Evolutionary conservation across 2,113 vertebrate genomes (phyloP), one percentile per base, ranked within the genome.

Genomic region (Haliaeetus leucogaster): DNA sequence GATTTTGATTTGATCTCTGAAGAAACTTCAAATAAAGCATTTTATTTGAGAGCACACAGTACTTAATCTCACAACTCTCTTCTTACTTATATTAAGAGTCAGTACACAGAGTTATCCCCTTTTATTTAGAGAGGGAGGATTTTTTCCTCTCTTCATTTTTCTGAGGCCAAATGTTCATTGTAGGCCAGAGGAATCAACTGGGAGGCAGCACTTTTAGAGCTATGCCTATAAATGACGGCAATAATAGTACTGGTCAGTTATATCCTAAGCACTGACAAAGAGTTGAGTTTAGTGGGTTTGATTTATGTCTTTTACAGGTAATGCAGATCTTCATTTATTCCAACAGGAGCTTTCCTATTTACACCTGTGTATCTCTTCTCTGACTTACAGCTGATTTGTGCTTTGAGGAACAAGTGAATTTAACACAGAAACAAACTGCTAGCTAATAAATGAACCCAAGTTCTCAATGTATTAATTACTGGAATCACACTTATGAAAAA

Each of bases 401-500:
- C 90, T 81, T 78, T 43, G 42, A 91, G 25, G 11, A 83, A 53
- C 5, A 56, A 80, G 15, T n/a, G 30, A 86, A 52, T 82, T 82
- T 66, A 81, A 74, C 63, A 68, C 38, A 63, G 72, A 71, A 86
- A 45, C 22, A 82, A 91, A 76, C 21, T 79, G 43, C 56, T 42
- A n/a, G 50, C 78, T 94, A 68, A 95, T 93, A 90, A 93, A 87
- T 45, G 77, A 94, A n/a, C 32, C 15, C 22, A 7, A 82, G 32
- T 78, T 97, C 59, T 91, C 77, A 74, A 66, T 50, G 52, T 93
- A 84, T 92, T 86, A 72, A 82, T 94, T 93, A 92, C 0, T 91
- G 89, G 80, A 86, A 87, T 94, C 68, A 92, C 93, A 95, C 72
- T 95, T 95, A 70, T 0, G 38, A 65, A 84, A 84, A 95, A 94